Evolutionary conservation across 2,888 invertebrate species (phyloP).

Genomic region (Bhutanitis thaidina): DNA sequence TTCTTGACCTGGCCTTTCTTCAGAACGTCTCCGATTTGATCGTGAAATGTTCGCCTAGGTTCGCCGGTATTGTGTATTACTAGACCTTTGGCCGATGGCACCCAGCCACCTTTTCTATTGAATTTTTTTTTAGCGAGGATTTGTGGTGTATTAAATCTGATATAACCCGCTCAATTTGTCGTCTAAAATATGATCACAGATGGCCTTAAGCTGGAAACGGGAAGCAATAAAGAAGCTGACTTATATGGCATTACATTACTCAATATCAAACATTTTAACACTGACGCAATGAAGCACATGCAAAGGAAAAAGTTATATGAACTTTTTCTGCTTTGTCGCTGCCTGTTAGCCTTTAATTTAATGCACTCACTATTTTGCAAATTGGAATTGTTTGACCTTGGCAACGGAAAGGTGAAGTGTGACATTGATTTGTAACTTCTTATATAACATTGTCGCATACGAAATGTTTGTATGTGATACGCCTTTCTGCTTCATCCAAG

Average conservation of each 20-base stretch:
- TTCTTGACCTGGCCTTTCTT: too few species aligned
- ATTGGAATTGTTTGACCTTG: constrained; percentile 5
- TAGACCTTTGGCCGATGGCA: too few species aligned
- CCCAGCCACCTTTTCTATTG: too few species aligned
- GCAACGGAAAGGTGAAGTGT: constrained; percentile 4
- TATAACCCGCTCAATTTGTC: too few species aligned
- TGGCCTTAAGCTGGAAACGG: too few species aligned
- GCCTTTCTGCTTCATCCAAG: background rate
- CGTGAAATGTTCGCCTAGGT: too few species aligned
- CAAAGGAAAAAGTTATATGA: background rate
- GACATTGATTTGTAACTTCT: constrained; percentile 3
- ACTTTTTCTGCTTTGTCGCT: background rate
- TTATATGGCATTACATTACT: background rate
- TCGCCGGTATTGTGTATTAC: too few species aligned
- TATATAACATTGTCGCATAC: constrained; percentile 1
- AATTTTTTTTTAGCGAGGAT: too few species aligned
- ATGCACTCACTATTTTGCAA: background rate
- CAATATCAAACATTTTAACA: background rate
- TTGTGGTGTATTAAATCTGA: too few species aligned
- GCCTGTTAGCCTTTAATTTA: constrained; percentile 11
- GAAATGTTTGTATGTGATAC: background rate
- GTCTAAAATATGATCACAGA: too few species aligned
- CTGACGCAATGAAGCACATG: background rate
- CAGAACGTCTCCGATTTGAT: too few species aligned
- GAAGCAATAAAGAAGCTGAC: constrained; percentile 3